Evolutionary conservation across 2,797 vertebrate species (phyloP), one percentile per base, ranked within the genome.

Genomic region (Phyllotis vaccarum): DNA sequence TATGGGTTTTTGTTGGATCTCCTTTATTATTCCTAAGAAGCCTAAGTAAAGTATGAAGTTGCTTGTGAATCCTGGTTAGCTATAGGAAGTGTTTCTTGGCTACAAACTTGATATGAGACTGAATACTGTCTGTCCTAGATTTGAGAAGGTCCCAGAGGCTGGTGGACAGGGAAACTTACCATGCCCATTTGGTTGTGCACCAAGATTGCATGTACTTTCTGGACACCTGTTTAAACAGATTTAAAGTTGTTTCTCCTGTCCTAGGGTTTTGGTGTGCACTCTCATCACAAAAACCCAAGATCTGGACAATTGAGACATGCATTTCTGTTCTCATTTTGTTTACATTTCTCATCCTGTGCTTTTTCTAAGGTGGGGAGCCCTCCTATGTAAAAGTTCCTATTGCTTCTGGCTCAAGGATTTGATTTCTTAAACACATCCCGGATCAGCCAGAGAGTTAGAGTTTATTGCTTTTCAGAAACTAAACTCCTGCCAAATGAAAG

Each of bases 381-480:
- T 75, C 97, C 97, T 96, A 80, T 74, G 80, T 79, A 68, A 97
- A 93, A 98, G 96, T 97, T 97, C 97, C 17, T 66, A 86, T 92
- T 96, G 94, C 97, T 98, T 90, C 97, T 97, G 96, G 95, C 95
- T 96, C 82, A 93, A 37, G 93, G 91, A 96, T 97, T 98, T 97
- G 93, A 98, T 98, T 98, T 98, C 98, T 98, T 97, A 98, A 98
- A 98, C 97, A 98, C 19, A 97, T 89, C 88, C 81, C 95, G 98
- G 98, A 98, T 98, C 98, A 98, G 80, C 85, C 96, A 60, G 91
- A 97, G 98, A 98, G 93, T 93, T 95, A 92, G 72, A 58, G 93
- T 98, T 98, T 98, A 98, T 98, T 98, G 95, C 96, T 97, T 97
- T 96, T 96, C 97, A 94, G 97, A 98, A 98, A 94, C 68, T 43